These are phyloP conservation scores for Lates japonicus DNA, from an alignment of 2,797 vertebrate species.

Conservation along the genomic window DNA sequence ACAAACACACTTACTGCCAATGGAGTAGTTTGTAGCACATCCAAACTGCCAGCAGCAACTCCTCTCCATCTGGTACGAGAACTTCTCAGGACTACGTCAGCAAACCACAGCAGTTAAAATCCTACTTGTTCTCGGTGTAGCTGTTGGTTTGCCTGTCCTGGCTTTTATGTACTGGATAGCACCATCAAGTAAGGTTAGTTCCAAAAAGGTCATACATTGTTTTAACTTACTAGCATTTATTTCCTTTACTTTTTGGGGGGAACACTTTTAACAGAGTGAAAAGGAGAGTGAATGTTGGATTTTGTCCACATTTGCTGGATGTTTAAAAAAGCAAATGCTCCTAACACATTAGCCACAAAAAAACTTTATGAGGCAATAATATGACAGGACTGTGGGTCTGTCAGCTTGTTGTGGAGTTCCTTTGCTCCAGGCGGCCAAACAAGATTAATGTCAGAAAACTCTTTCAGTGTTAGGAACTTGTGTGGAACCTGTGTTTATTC, in stretches of 20 bases:
- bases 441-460: background rate
- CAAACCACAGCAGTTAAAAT: conserved; percentile 93
- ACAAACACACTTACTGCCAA: background rate
- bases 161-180: conserved; percentile 94
- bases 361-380: background rate
- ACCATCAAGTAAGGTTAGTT: conserved; percentile 96
- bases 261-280: background rate
- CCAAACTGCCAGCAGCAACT: conserved; percentile 98
- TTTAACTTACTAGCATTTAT: background rate
- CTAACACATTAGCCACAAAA: background rate
- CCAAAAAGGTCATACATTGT: background rate
- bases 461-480: too few species aligned
- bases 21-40: conserved; percentile 95
- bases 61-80: conserved; percentile 98
- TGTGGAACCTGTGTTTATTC: background rate
- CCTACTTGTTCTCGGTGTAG: conserved; percentile 93
- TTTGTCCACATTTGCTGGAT: background rate
- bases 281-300: background rate
- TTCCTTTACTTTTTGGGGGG: background rate
- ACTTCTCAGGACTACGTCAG: conserved; percentile 92
- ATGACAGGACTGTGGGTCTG: background rate
- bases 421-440: too few species aligned
- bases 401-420: background rate
- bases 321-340: background rate
- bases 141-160: conserved; percentile 91